Evolutionary conservation across 2,797 vertebrate genomes (phyloP), one percentile per base, ranked within the genome.

Genomic region (Falco berigora): DNA sequence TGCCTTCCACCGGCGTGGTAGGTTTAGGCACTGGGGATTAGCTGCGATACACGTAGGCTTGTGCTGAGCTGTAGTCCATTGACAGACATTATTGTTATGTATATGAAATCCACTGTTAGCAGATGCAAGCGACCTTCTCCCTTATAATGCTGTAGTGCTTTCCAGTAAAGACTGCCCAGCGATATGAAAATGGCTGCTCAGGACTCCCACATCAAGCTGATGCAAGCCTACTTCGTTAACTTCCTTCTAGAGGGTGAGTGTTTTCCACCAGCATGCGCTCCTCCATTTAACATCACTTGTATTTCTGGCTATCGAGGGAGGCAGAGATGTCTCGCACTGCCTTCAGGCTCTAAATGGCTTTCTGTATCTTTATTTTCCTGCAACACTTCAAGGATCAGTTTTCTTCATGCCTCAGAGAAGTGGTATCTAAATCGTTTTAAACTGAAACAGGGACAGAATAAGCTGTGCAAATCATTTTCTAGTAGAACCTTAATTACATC

Each of bases 401-500:
- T 97, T 97, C 94, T 97, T 96, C 96, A 38, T 96, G 96, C 96
- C 95, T 96, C 86, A 67, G 94, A 96, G 95, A 96, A 95, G 96
- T 93, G 96, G 94, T 91, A 96, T 96, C 96, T 95, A 96, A 97
- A 96, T 96, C n/a, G 64, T 91, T 96, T 96, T 91, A 93, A 96
- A 89, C 96, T 93, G 94, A 97, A 97, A 87, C 91, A 97, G 88
- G 91, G 92, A 91, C 72, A 93, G 92, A 96, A 93, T 97, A 97
- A 96, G 89, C 96, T 89, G 91, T 95, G 96, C 96, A 96, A 97
- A 96, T 96, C 86, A 96, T 96, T 96, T 94, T 93, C 94, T 96
- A 88, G 61, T 83, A 92, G 91, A 95, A 94, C 95, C 92, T 96
- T 97, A 96, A 96, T 97, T 97, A 94, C 91, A 95, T 97, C 95